Percentiles rank a stretch among this genome's conserved stretches.
phyloP scores from a whole-genome alignment of 2,888 invertebrate species.

The Hyalella azteca region DNA sequence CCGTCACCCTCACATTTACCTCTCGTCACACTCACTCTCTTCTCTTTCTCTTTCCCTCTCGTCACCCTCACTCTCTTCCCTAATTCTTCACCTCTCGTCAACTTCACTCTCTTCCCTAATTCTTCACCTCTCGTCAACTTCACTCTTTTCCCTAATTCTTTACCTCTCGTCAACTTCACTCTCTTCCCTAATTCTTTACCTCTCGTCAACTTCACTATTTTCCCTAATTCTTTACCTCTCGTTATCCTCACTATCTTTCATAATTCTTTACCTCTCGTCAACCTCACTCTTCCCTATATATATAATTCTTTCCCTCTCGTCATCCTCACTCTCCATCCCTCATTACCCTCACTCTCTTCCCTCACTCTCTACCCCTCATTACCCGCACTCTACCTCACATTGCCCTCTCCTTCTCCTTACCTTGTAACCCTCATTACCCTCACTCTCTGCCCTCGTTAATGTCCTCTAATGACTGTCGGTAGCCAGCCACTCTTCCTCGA shows the following conservation, averaged over 20 bases:
- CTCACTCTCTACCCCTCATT: no score
- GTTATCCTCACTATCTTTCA: neutral
- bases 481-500: no score
- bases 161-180: neutral
- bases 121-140: neutral
- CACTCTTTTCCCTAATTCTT: neutral
- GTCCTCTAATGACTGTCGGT: no score
- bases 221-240: neutral
- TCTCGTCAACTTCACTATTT: neutral
- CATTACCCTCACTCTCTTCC: no score
- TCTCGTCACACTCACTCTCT: neutral
- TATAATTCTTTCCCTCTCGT: no score
- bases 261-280: neutral
- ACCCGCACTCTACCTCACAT: no score
- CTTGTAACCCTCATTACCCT: no score
- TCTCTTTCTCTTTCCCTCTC: neutral
- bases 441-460: no score
- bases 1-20: neutral
- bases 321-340: no score
- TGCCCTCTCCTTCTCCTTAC: no score
- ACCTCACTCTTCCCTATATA: no score
- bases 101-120: neutral
- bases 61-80: neutral
- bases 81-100: neutral
- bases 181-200: neutral